These are phyloP conservation scores for Diaphora mendica DNA, from an alignment of 2,888 invertebrate species.

Conservation along the genomic window DNA sequence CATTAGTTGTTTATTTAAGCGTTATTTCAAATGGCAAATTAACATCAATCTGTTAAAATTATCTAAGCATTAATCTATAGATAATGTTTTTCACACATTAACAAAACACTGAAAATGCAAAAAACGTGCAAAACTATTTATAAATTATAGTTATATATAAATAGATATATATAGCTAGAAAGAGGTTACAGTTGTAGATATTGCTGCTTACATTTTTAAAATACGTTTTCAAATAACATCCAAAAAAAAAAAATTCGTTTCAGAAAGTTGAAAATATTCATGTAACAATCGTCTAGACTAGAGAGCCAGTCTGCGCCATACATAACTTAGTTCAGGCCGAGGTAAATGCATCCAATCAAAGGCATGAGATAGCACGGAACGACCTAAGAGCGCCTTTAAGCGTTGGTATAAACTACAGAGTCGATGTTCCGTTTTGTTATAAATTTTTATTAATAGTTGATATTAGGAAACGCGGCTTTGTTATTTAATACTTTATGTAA, in stretches of 20 bases:
- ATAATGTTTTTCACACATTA: no score
- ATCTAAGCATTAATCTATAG: no score
- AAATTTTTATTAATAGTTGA: background rate
- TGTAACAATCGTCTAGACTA: conserved; percentile 31
- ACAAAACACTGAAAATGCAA: no score
- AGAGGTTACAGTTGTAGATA: no score
- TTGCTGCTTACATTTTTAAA: background rate
- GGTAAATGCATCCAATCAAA: conserved; percentile 51
- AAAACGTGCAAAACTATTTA: no score
- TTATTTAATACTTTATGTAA: background rate
- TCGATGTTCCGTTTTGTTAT: background rate
- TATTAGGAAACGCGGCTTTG: background rate
- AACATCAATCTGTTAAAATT: no score
- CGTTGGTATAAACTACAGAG: conserved; percentile 5
- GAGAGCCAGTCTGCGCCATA: conserved; percentile 26
- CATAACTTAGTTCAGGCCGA: conserved; percentile 40
- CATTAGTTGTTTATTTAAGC: no score
- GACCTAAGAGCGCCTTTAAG: conserved; percentile 18
- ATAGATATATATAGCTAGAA: no score
- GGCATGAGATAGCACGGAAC: conserved; percentile 35
- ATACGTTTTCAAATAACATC: background rate
- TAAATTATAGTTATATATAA: no score
- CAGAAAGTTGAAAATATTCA: conserved; percentile 40
- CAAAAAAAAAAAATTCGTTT: background rate
- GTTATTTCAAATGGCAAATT: no score